Percentiles rank a stretch among this genome's conserved stretches.
These are phyloP conservation scores for Cephus runcator DNA, from an alignment of 2,888 invertebrate genomes.

Conservation along the genomic window DNA sequence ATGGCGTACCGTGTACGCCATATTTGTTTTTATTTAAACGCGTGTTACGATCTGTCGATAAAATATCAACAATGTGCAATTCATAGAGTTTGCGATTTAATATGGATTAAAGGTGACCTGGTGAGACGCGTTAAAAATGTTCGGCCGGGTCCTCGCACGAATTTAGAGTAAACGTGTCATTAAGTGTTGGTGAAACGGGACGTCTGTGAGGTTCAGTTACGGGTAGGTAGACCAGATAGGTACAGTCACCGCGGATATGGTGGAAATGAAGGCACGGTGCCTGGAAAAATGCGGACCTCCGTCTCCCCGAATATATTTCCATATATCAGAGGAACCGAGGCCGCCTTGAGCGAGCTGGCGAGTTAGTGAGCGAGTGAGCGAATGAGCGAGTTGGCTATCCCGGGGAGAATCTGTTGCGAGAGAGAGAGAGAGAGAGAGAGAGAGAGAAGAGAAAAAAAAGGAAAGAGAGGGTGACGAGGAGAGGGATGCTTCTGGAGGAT, in stretches of 20 bases:
- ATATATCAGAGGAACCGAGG: constrained; percentile 59
- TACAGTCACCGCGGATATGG: constrained; percentile 39
- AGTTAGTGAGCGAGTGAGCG: constrained; percentile 30
- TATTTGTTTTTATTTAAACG: neutral
- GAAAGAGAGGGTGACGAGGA: constrained; percentile 15
- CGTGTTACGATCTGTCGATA: neutral
- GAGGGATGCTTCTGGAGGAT: constrained; percentile 32
- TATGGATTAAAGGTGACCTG: neutral
- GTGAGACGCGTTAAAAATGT: neutral
- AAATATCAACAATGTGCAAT: neutral
- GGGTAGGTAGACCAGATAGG: constrained; percentile 20
- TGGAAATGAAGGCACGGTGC: constrained; percentile 55
- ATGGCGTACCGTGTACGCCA: neutral
- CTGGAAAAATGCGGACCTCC: constrained; percentile 63
- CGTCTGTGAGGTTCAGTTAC: constrained; percentile 5
- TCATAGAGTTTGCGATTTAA: neutral
- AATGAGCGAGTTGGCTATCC: constrained; percentile 24
- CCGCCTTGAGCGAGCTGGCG: constrained; percentile 35
- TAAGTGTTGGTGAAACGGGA: constrained; percentile 42
- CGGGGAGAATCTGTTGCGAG: constrained; percentile 9
- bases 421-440: constrained; percentile 11
- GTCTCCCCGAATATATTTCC: constrained; percentile 66
- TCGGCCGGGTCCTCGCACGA: constrained; percentile 33
- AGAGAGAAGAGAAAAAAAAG: constrained; percentile 6
- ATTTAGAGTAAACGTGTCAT: constrained; percentile 60